A percentile compares a stretch with the other conserved stretches of the same genome.
Evolutionary conservation across 2,113 vertebrate genomes (phyloP).

Genomic region (Nanger granti): DNA sequence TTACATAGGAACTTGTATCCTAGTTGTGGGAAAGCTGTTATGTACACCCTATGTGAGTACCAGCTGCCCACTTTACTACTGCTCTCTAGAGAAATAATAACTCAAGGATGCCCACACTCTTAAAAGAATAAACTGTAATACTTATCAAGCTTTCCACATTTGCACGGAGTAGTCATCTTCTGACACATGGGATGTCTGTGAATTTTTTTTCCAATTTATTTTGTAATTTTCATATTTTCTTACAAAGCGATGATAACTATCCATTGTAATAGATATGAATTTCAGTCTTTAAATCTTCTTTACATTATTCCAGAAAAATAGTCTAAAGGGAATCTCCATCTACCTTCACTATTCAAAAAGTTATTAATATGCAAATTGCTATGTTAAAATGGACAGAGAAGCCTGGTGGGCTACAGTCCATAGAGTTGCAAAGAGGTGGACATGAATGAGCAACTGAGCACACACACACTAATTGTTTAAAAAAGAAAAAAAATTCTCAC

Average conservation of each 20-base stretch:
- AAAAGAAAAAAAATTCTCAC: neutral
- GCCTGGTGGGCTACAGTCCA: neutral
- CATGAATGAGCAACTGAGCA: neutral
- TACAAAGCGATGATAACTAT: neutral
- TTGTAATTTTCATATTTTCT: conserved; percentile 7
- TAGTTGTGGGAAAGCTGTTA: conserved; percentile 40
- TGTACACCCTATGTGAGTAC: neutral
- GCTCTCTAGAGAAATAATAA: conserved; percentile 30
- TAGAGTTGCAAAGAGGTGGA: neutral
- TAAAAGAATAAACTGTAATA: conserved; percentile 28
- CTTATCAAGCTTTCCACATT: conserved; percentile 5
- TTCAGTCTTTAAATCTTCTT: neutral
- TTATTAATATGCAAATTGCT: neutral
- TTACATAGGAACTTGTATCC: conserved; percentile 36
- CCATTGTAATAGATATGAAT: neutral
- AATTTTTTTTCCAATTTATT: conserved; percentile 3
- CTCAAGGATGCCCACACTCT: neutral
- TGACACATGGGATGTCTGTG: neutral
- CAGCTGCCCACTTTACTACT: conserved; percentile 22
- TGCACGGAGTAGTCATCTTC: neutral
- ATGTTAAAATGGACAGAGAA: neutral
- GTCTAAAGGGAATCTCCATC: neutral
- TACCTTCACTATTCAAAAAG: neutral
- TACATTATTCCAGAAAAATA: neutral
- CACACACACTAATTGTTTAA: neutral